phyloP scores from a whole-genome alignment of 2,888 invertebrate species.

The Idaea dimidiata region DNA sequence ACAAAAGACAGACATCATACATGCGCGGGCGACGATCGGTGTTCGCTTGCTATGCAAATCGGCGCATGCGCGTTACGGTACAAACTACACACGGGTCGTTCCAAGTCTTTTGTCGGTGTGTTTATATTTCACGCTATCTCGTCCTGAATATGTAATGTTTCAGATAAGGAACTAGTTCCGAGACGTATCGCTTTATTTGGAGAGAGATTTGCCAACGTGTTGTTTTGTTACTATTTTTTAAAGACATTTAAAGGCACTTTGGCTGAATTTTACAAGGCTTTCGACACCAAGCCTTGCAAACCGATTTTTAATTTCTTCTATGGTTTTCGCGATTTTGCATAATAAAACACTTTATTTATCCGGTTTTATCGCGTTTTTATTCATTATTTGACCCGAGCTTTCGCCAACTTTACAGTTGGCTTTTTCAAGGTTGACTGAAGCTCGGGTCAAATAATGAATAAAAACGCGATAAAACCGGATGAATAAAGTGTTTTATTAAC shows the following conservation, averaged over 20 bases:
- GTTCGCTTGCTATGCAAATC: conserved; percentile 36
- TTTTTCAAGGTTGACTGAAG: no score
- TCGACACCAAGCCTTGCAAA: no score
- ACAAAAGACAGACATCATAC: conserved; percentile 9
- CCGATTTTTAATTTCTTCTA: no score
- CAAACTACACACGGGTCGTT: conserved; percentile 5
- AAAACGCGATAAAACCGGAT: no score
- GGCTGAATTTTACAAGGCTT: no score
- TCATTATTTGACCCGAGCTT: no score
- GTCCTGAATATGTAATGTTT: conserved; percentile 29
- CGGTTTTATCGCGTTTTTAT: no score
- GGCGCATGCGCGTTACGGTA: conserved; percentile 28
- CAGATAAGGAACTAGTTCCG: background rate
- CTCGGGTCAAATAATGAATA: no score
- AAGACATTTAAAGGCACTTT: background rate
- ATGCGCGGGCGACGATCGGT: conserved; percentile 23
- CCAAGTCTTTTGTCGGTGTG: conserved; percentile 21
- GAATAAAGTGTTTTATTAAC: no score
- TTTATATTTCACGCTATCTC: conserved; percentile 24
- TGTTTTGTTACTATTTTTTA: background rate
- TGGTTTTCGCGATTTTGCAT: no score
- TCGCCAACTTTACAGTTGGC: no score
- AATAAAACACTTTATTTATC: no score
- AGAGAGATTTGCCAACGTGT: background rate
- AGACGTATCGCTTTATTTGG: background rate